These are phyloP conservation scores for Formica exsecta DNA, from an alignment of 1,140 invertebrate species.

Conservation along the genomic window DNA sequence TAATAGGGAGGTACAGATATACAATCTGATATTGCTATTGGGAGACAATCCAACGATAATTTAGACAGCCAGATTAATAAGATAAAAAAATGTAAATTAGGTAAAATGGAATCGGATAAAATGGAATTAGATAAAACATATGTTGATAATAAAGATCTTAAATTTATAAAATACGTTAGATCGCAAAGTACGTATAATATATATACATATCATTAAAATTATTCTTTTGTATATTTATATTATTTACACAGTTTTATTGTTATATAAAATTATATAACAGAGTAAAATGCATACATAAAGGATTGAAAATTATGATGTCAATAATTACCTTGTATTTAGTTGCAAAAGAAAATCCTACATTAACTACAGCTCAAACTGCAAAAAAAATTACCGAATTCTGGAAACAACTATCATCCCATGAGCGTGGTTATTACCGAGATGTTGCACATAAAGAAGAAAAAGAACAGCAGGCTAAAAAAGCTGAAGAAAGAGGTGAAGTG, in stretches of 20 bases:
- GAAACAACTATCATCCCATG: conserved; percentile 82
- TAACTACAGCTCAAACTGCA: conserved; percentile 83
- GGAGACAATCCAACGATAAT: background rate
- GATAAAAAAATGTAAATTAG: background rate
- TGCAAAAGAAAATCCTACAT: conserved; percentile 78
- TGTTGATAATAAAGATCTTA: conserved; percentile 57
- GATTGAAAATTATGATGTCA: conserved; percentile 17
- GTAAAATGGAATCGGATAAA: background rate
- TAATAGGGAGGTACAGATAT: conserved; percentile 71
- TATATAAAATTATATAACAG: background rate
- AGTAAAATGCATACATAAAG: background rate
- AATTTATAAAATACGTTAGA: conserved; percentile 80
- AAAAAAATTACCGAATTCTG: conserved; percentile 81
- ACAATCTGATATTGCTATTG: conserved; percentile 34
- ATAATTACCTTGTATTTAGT: conserved; percentile 67
- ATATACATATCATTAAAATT: background rate
- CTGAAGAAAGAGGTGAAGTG: conserved; percentile 55
- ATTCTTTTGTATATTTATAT: background rate
- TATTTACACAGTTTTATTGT: background rate
- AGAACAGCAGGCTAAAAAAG: background rate
- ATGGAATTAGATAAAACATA: conserved; percentile 28
- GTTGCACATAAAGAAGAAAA: conserved; percentile 70
- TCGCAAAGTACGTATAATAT: conserved; percentile 78
- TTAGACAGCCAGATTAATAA: conserved; percentile 15
- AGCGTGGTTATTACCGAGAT: conserved; percentile 85